Evolutionary conservation across 1,140 invertebrate genomes (phyloP).

Genomic region (Bradynema listronoti): DNA sequence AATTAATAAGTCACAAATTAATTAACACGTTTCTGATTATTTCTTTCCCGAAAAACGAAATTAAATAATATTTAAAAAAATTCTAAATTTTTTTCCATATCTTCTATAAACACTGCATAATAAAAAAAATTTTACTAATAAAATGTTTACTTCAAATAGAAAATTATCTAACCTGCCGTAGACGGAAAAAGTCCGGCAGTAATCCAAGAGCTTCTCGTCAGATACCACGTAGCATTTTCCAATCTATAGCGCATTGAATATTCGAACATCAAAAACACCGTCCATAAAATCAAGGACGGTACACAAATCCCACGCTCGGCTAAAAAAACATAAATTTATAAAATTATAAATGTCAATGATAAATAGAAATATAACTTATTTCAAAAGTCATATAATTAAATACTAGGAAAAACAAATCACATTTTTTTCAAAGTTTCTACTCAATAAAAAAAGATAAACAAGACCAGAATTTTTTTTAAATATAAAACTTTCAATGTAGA

Average conservation of each 20-base stretch:
- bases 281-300: slow-evolving; percentile 43
- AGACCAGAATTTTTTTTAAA: not conserved
- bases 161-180: slow-evolving; percentile 22
- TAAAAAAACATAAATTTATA: slow-evolving; percentile 9
- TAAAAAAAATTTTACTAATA: slow-evolving; percentile 6
- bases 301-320: slow-evolving; percentile 43
- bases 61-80: too few relatives aligned
- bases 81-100: too few relatives aligned
- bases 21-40: too few relatives aligned
- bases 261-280: slow-evolving; percentile 42
- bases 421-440: not conserved
- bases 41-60: too few relatives aligned
- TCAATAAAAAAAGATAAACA: not conserved
- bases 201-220: slow-evolving; percentile 77
- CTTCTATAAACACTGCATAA: too few relatives aligned
- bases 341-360: not conserved
- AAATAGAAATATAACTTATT: not conserved
- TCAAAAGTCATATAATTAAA: not conserved
- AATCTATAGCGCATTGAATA: slow-evolving; percentile 70
- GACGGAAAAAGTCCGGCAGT: slow-evolving; percentile 46
- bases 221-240: slow-evolving; percentile 83
- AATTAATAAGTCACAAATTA: too few relatives aligned
- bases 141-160: not conserved
- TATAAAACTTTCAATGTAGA: too few relatives aligned
- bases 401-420: not conserved